These are phyloP conservation scores for Holotrichia oblita DNA, from an alignment of 1,140 invertebrate species.

Conservation along the genomic window DNA sequence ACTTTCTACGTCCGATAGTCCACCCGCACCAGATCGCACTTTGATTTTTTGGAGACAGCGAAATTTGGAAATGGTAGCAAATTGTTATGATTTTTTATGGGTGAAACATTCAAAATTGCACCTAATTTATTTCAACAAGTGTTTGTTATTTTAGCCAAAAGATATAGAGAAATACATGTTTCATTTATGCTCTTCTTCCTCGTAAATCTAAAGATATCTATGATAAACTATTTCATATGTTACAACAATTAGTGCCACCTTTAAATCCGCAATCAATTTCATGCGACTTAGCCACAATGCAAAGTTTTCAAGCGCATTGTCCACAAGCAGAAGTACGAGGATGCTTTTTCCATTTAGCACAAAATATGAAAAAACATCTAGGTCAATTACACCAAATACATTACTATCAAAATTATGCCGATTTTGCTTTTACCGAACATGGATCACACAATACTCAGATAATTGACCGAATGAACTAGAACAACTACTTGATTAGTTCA, in stretches of 20 bases:
- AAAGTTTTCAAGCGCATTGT: not conserved
- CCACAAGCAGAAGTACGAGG: conserved; percentile 3
- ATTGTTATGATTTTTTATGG: not conserved
- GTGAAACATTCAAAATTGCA: not conserved
- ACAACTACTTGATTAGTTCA: no score
- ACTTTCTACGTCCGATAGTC: not conserved
- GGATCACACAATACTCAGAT: no score
- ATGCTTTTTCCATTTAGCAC: not conserved
- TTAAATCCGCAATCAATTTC: not conserved
- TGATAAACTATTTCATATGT: not conserved
- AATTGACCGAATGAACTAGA: no score
- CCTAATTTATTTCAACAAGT: no score
- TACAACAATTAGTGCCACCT: not conserved
- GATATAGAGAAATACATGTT: not conserved
- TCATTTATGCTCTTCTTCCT: not conserved
- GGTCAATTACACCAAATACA: not conserved
- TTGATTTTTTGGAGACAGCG: not conserved
- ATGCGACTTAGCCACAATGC: not conserved
- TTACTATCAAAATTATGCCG: no score
- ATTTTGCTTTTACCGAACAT: no score
- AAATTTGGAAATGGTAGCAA: not conserved
- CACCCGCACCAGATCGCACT: not conserved
- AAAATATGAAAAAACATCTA: not conserved
- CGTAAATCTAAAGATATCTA: not conserved
- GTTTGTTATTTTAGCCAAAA: not conserved